Evolutionary conservation across 2,888 invertebrate genomes (phyloP).

Genomic region (Pammene fasciana): DNA sequence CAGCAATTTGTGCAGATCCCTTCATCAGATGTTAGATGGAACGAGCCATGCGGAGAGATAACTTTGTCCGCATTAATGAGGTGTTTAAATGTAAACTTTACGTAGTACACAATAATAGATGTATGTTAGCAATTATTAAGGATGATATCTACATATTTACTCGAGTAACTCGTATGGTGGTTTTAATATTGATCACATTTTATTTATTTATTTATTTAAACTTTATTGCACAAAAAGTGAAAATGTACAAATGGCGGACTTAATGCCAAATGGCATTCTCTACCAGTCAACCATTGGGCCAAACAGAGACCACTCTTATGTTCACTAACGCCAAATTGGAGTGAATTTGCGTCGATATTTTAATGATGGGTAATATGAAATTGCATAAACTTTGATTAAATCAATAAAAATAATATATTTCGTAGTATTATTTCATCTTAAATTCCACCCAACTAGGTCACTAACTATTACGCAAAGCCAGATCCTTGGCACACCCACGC

Average conservation of each 20-base stretch:
- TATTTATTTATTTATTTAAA: too few relatives aligned
- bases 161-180: too few relatives aligned
- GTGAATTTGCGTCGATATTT: neutral
- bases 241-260: too few relatives aligned
- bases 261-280: too few relatives aligned
- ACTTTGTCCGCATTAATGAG: slow-evolving; percentile 26
- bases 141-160: too few relatives aligned
- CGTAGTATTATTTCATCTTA: slow-evolving; percentile 2
- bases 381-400: too few relatives aligned
- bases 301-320: too few relatives aligned
- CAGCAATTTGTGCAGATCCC: slow-evolving; percentile 44
- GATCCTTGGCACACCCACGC: slow-evolving; percentile 39
- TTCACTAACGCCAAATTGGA: too few relatives aligned
- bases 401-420: neutral
- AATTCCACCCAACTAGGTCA: slow-evolving; percentile 23
- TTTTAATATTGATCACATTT: too few relatives aligned
- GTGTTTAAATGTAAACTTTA: neutral
- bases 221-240: too few relatives aligned
- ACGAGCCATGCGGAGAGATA: slow-evolving; percentile 33
- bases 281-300: too few relatives aligned
- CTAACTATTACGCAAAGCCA: slow-evolving; percentile 27
- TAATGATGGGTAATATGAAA: too few relatives aligned
- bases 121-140: neutral
- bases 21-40: slow-evolving; percentile 29
- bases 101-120: neutral